phyloP scores from a whole-genome alignment of 1,140 invertebrate species.

The Rhagoletis zephyria region DNA sequence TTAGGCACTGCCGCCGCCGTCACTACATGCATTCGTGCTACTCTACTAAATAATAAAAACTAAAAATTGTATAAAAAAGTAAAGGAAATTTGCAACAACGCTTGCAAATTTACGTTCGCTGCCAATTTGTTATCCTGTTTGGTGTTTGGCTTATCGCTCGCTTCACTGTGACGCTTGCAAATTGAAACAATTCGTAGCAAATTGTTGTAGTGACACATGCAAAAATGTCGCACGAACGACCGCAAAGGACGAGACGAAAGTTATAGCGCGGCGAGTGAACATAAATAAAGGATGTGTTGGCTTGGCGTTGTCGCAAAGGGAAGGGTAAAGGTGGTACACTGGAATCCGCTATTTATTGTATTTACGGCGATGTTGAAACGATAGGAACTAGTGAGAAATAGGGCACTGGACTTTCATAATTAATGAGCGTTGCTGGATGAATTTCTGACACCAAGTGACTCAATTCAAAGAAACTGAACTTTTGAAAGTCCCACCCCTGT shows the following conservation, averaged over 20 bases:
- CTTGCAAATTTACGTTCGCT: conserved; percentile 33
- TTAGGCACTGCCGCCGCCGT: background rate
- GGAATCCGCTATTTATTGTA: no score
- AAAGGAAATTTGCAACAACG: conserved; percentile 12
- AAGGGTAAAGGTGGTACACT: background rate
- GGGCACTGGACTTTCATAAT: no score
- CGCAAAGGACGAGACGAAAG: background rate
- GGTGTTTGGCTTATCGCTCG: background rate
- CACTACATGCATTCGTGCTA: conserved; percentile 10
- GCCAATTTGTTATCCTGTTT: conserved; percentile 38
- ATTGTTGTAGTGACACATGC: conserved; percentile 49
- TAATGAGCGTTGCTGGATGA: no score
- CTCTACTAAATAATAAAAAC: conserved; percentile 24
- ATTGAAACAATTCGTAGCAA: conserved; percentile 43
- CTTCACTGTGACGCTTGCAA: background rate
- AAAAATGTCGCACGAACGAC: conserved; percentile 27
- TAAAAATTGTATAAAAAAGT: background rate
- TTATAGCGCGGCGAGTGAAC: no score
- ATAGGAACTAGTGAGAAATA: no score
- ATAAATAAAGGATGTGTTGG: no score
- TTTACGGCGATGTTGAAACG: no score
- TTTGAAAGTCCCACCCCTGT: no score
- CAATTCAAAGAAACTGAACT: no score
- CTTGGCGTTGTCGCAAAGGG: no score
- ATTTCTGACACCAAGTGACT: no score